phyloP scores from a whole-genome alignment of 92 coral and sea anemone genomes.

The Epizoanthus scotinus region DNA sequence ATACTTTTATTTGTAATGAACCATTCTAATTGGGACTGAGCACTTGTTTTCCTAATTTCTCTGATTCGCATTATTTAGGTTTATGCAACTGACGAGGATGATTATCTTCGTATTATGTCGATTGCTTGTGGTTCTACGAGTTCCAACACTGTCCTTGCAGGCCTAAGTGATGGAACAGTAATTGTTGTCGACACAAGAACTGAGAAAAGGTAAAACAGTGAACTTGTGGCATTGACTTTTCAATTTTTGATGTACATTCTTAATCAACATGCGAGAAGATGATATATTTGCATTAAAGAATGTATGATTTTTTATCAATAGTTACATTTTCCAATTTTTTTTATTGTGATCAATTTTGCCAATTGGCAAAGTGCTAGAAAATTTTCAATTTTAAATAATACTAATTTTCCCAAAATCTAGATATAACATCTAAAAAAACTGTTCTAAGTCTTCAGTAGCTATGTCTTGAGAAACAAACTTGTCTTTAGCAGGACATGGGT shows the following conservation, averaged over 20 bases:
- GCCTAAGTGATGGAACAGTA: conserved; percentile 66
- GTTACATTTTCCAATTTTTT: too few relatives aligned
- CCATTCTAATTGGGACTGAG: background rate
- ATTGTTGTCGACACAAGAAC: conserved; percentile 70
- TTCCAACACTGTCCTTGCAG: conserved; percentile 68
- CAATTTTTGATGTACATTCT: too few relatives aligned
- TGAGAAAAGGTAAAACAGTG: conserved; percentile 52
- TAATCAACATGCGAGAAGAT: background rate
- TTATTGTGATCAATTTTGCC: too few relatives aligned
- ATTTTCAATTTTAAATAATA: too few relatives aligned
- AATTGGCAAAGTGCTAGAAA: too few relatives aligned
- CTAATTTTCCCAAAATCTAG: too few relatives aligned
- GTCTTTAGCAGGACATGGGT: background rate
- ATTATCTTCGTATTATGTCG: conserved; percentile 55
- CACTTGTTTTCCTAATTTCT: conserved; percentile 7
- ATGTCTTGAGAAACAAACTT: too few relatives aligned
- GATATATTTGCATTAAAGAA: too few relatives aligned
- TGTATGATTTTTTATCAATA: too few relatives aligned
- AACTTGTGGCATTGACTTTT: too few relatives aligned
- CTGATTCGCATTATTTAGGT: conserved; percentile 47
- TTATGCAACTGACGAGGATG: conserved; percentile 70
- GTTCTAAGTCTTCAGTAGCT: too few relatives aligned
- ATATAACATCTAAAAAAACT: too few relatives aligned
- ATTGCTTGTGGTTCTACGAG: conserved; percentile 79
- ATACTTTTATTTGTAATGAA: background rate